Evolutionary conservation across 2,113 vertebrate genomes (phyloP), one percentile per base, ranked within the genome.

Genomic region (Sinocyclocheilus anophthalmus): DNA sequence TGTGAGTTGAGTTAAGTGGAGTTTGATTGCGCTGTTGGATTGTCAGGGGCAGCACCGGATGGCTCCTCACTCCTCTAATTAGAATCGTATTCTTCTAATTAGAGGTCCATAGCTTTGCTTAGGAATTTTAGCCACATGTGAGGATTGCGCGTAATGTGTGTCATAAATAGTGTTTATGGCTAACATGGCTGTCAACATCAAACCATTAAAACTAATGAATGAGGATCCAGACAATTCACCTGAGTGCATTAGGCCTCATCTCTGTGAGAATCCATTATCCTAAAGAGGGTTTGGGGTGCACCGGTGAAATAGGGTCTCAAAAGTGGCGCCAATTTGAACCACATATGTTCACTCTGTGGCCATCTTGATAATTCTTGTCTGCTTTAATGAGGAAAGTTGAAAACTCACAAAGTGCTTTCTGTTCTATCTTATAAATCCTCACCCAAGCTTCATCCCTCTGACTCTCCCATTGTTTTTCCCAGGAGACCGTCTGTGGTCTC

Each of bases 101-200:
- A 92, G 92, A 89, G 87, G 61, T 86, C 91, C 85, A 45, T 83
- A 86, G 89, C 79, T 86, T 86, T 90, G 88, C 91, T 93, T 91
- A 81, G 84, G 84, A 90, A 88, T 92, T 90, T 93, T 88, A 84
- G 83, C 91, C 88, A 26, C 81, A 85, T 87, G 87, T 90, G 87
- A 91, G 89, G 93, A 91, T 85, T 81, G 88, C 89, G 90, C 88
- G 89, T 93, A 94, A 94, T 93, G 91, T 87, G 88, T 42, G 73
- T 90, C 92, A 92, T 94, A 94, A 95, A 94, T 94, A 93, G 90
- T 91, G 93, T 95, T 95, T 94, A 95, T 94, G 90, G 94, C 92
- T 94, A 94, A 94, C 90, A 92, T 93, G 92, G 87, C 86, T 91
- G 92, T 91, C 93, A 91, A 84, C 75, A 91, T 94, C 87, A 93